These are phyloP conservation scores for Drosophila repleta DNA, from an alignment of 1,140 invertebrate species.

Conservation along the genomic window DNA sequence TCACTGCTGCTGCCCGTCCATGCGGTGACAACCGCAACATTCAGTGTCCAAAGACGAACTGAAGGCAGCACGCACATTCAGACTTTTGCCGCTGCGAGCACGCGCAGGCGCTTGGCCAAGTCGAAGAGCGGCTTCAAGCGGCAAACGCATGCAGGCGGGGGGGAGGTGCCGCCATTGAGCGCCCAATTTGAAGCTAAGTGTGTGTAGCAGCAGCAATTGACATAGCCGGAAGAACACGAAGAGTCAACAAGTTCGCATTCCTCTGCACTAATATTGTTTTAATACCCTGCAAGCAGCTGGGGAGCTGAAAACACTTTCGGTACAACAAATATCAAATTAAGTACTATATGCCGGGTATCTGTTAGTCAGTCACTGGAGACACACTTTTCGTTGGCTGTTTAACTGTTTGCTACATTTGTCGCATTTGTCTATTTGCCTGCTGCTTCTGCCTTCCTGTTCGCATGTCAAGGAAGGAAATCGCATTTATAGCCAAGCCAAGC, in stretches of 20 bases:
- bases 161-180: background rate
- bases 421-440: no score
- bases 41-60: conserved; percentile 51
- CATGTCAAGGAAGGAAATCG: no score
- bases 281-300: background rate
- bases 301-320: no score
- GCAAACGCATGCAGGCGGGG: background rate
- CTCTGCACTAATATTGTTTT: background rate
- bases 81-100: background rate
- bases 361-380: background rate
- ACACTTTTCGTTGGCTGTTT: background rate
- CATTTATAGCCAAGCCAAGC: no score
- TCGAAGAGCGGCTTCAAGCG: conserved; percentile 50
- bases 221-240: conserved; percentile 20
- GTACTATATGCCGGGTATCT: background rate
- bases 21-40: background rate
- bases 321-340: background rate
- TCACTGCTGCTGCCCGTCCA: background rate
- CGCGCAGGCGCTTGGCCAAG: conserved; percentile 49
- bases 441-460: no score
- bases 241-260: conserved; percentile 7
- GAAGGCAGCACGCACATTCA: conserved; percentile 25
- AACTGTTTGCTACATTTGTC: background rate
- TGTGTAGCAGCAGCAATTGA: conserved; percentile 15
- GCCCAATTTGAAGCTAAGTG: background rate